Conservation (phyloP, 2,888 invertebrate genomes). For the Apamea sordens region DNA sequence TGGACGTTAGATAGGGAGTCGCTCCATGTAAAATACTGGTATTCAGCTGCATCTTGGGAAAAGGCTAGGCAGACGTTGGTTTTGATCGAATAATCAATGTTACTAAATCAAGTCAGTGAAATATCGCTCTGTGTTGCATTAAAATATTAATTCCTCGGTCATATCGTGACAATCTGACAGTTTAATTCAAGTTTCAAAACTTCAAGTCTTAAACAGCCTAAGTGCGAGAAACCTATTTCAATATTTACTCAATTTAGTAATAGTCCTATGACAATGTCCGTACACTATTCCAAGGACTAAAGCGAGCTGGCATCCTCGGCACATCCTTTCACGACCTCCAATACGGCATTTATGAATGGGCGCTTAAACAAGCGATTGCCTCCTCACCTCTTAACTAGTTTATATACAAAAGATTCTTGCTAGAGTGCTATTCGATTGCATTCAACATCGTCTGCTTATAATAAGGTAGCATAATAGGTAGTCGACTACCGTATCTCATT, state of each 20-base stretch:
- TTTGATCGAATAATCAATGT: neutral
- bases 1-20: too few relatives aligned
- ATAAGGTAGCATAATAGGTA: neutral
- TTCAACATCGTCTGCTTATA: constrained; percentile 15
- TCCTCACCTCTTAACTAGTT: constrained; percentile 44
- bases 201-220: neutral
- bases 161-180: neutral
- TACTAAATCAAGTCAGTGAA: neutral
- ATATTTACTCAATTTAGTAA: constrained; percentile 37
- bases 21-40: too few relatives aligned
- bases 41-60: neutral
- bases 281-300: constrained; percentile 78
- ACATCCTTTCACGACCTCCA: constrained; percentile 83
- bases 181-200: neutral
- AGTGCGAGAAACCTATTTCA: constrained; percentile 28
- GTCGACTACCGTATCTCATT: constrained; percentile 42
- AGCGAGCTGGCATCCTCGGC: constrained; percentile 77
- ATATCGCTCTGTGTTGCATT: neutral
- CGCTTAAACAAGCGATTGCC: constrained; percentile 46
- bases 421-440: constrained; percentile 28
- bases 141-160: neutral
- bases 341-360: constrained; percentile 63
- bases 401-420: constrained; percentile 23
- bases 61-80: neutral
- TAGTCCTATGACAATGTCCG: constrained; percentile 45